Base-by-base conservation (phyloP, 1,140 invertebrate species). In the Heliothis subflexa region DNA sequence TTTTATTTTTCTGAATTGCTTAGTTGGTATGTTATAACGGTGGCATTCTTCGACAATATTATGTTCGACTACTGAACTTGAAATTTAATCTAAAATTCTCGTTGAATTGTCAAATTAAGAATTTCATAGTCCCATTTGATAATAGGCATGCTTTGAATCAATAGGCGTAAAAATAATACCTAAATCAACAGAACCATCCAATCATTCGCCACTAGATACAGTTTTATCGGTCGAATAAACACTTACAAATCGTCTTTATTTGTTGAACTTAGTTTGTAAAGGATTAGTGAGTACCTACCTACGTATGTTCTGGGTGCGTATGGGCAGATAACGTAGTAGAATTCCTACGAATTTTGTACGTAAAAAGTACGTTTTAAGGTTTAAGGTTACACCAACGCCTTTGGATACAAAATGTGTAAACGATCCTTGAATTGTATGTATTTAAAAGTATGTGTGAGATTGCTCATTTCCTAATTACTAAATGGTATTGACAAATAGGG, bases 181-280 rank as follows among this genome's bases (percentile, higher is more conserved):
- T 40, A 40, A 40, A 7, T 40, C 5, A 40, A 0, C 5, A 62
- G 28, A 33, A 10, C 28, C 9, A 5, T 47, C 9, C 25, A 62
- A 28, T 62, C 59, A 40, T 40, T 9, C 33, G 5, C 33, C 33
- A 62, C 25, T 62, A 71, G 25, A 71, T 33, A 16, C 50, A 52
- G 45, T 71, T 54, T 50, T 68, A 71, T 71, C 50, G 18, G 21
- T 54, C 45, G 18, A n/a, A 55, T 28, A 54, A 71, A 71, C 49
- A 52, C 49, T 55, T 33, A 33, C 5, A 25, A 55, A 28, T 10
- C 12, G 66, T 55, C 45, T 55, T 40, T 66, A 49, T 66, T 66
- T 66, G 16, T 66, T 40, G 9, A 13, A 47, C 40, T 21, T 18
- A 2, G n/a, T 71, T 55, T 71, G 68, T 71, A 55, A 13, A 71